Base-by-base conservation (phyloP, 2,797 vertebrate species). In the Choloepus didactylus region DNA sequence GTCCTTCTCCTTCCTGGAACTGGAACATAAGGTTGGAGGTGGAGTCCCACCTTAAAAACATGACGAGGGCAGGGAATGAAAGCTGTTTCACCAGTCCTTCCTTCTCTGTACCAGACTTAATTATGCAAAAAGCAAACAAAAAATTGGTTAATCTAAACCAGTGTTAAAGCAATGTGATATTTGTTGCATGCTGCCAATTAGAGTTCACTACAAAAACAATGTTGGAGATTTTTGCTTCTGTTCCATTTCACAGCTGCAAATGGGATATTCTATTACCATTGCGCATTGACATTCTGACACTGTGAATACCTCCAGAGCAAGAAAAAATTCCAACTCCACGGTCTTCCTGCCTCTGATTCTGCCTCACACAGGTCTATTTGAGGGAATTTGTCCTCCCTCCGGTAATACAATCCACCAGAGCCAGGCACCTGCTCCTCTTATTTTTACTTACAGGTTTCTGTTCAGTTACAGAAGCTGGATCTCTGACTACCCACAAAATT, bases 371-470 rank as follows among this genome's bases (percentile, higher is more conserved):
- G 14, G 1, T 66, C 27, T 38, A 3, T 23, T 21, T 21, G 6
- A 27, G n/a, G 21, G 11, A 8, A 27, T 79, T 11, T 69, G 6
- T 27, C 3, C 8, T 59, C 31, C 1, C 7, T 38, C 8, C 15
- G 8, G 41, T 9, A 54, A 35, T 41, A 31, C 12, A 23, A 1
- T 6, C 27, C 0, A 2, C 21, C 49, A 23, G 27, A 27, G 2
- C 14, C 19, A 27, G 35, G 14, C 0, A 12, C 4, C 25, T 51
- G 3, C 5, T 56, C 9, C 62, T 31, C 29, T 64, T 64, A 5
- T 35, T 67, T n/a, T 29, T 67, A 56, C 18, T 18, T 18, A 56
- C 54, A 56, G 54, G 54, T 56, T 49, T 49, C 46, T 49, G 46
- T 49, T 49, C 46, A 54, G 10, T 54, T 41, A 2, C 11, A 35